Base-by-base conservation (phyloP, 2,113 vertebrate species). In the Tragelaphus scriptus region DNA sequence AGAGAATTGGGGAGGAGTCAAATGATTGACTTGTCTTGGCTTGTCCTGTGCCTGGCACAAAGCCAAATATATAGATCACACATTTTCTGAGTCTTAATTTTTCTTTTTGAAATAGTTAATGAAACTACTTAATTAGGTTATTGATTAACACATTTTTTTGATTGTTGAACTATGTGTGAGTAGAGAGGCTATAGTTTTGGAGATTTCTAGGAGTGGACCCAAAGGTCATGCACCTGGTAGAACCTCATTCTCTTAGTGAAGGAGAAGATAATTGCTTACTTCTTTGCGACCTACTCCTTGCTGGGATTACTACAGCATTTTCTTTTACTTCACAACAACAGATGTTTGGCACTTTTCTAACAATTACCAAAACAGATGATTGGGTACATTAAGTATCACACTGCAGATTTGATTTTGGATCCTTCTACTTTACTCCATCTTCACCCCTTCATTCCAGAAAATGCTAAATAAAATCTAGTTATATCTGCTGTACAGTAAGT, bases 311-410 rank as follows among this genome's bases (percentile, higher is more conserved):
- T 95, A 2, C 25, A 26, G 49, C 19, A 61, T 53, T 85, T 88
- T 68, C 59, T 94, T 95, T 96, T 56, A 81, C 81, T 95, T 92
- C 47, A 81, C 85, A 92, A 75, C 32, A 88, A 68, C 56, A 85
- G 80, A 59, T 85, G 28, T 79, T 58, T 90, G 21, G 36, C 87
- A 89, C 82, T 97, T 88, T 51, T 65, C 61, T 90, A 91, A 56
- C 15, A 85, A 0, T 92, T 86, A 55, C 17, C 68, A 92, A 36
- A 81, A 90, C 36, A 65, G 49, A 61, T 30, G 59, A 21, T 47
- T 79, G n/a, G 6, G 30, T 75, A 53, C 44, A 65, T 90, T 96
- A 94, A 71, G 71, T 47, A 6, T 55, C 55, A 71, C 82, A 49
- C 91, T 91, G 21, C 86, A 86, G 23, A n/a, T 81, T 68, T 88